These are phyloP conservation scores for Drosophila atripex DNA, from an alignment of 2,888 invertebrate genomes.

Conservation along the genomic window DNA sequence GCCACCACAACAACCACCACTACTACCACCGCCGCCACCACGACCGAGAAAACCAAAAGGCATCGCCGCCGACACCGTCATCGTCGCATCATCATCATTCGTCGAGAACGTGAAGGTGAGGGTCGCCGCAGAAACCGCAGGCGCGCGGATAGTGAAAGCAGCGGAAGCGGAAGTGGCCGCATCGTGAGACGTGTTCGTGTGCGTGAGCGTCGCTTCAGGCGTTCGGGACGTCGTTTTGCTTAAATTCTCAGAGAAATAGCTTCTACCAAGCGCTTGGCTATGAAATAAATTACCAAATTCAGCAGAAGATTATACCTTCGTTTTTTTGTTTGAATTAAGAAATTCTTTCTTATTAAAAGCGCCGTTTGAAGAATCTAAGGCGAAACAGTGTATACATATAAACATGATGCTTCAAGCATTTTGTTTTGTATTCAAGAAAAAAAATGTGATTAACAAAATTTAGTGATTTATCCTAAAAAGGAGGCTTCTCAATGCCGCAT, in stretches of 20 bases:
- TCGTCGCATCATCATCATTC: constrained; percentile 4
- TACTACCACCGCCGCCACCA: neutral
- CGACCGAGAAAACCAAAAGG: neutral
- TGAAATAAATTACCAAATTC: neutral
- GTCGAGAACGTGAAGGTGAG: neutral
- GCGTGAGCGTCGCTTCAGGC: constrained; percentile 1
- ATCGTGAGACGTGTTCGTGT: neutral
- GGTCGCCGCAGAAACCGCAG: constrained; percentile 1
- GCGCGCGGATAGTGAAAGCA: neutral
- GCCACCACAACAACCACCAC: constrained; percentile 1
- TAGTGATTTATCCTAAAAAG: constrained; percentile 8
- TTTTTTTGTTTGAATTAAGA: neutral
- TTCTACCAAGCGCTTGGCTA: neutral
- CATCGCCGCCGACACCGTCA: neutral
- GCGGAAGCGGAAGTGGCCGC: constrained; percentile 1
- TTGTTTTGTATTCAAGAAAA: neutral
- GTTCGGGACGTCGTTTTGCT: neutral
- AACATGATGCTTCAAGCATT: no score
- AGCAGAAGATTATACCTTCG: neutral
- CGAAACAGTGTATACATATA: no score
- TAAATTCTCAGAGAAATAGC: neutral
- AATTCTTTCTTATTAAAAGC: no score
- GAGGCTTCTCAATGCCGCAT: constrained; percentile 66
- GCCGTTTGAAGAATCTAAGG: no score
- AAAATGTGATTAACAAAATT: neutral